Base-by-base conservation (phyloP, 2,113 vertebrate species). In the Dromiciops gliroides region DNA sequence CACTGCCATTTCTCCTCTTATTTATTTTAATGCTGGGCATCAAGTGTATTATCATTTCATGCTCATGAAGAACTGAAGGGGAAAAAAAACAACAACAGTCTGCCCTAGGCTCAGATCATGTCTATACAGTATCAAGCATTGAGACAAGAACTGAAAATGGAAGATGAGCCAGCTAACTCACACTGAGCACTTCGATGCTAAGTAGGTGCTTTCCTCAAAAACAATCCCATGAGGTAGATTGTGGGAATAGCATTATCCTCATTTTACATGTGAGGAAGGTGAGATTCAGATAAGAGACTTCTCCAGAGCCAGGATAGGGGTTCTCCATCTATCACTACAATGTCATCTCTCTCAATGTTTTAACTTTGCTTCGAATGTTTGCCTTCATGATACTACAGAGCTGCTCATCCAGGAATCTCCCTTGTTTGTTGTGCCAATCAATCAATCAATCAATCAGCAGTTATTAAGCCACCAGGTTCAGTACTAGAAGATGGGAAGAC, bases 11-110 rank as follows among this genome's bases (percentile, higher is more conserved):
- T 97, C 93, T 95, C 96, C 94, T 96, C 94, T 96, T 96, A 94
- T 96, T 98, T 98, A 96, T 97, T 97, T 98, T 97, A 97, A 51
- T 95, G 22, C 89, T 16, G 24, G 95, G 90, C 90, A 94, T 50
- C 60, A 93, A 96, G 90, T 93, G 60, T 94, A 95, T 94, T 97
- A 97, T 95, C 91, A 83, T 93, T 97, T 95, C 95, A 89, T 95
- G 94, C 93, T 97, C 50, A 83, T n/a, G 26, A 26, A 96, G 75
- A 96, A 95, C 89, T 92, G 75, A 95, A 96, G 93, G 48, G 3
- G 93, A 48, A 44, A 93, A 88, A 93, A 48, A 26, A 93, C n/a
- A n/a, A n/a, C n/a, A 83, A 89, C 49, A 92, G 91, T 92, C 92
- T 31, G 83, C 92, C 50, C 83, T 91, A 94, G 83, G 14, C 75